Conservation (phyloP, 2,888 invertebrate genomes). For the Polyommatus iphigenia region DNA sequence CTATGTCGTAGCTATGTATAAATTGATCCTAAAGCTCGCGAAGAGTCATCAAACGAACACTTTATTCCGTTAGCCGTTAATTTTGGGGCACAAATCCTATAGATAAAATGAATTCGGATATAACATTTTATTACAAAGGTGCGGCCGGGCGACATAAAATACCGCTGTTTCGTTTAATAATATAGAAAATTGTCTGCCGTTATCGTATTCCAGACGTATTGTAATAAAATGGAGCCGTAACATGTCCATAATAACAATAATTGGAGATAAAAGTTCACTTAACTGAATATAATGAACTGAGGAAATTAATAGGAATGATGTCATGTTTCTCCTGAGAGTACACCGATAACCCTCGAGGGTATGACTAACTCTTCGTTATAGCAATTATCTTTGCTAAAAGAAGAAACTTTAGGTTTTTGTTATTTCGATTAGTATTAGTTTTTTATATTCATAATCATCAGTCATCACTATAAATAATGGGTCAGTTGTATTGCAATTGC, state of each 20-base stretch:
- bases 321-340: neutral
- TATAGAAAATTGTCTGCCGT: neutral
- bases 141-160: constrained; percentile 9
- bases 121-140: constrained; percentile 11
- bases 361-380: neutral
- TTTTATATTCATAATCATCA: too few relatives aligned
- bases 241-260: constrained; percentile 10
- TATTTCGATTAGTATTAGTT: neutral
- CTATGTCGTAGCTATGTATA: too few relatives aligned
- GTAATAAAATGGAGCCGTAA: constrained; percentile 1
- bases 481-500: too few relatives aligned
- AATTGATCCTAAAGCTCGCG: neutral
- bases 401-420: neutral
- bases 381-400: neutral
- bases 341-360: constrained; percentile 10
- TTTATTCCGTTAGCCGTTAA: neutral
- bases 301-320: constrained; percentile 8
- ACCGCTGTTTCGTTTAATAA: constrained; percentile 5
- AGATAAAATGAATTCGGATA: neutral
- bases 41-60: neutral
- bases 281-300: neutral
- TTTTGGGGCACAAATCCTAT: constrained; percentile 1
- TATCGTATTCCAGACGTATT: neutral
- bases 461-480: too few relatives aligned
- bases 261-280: constrained; percentile 14